Evolutionary conservation across 2,113 vertebrate species (phyloP).

Genomic region (Rhabdomys dilectus): DNA sequence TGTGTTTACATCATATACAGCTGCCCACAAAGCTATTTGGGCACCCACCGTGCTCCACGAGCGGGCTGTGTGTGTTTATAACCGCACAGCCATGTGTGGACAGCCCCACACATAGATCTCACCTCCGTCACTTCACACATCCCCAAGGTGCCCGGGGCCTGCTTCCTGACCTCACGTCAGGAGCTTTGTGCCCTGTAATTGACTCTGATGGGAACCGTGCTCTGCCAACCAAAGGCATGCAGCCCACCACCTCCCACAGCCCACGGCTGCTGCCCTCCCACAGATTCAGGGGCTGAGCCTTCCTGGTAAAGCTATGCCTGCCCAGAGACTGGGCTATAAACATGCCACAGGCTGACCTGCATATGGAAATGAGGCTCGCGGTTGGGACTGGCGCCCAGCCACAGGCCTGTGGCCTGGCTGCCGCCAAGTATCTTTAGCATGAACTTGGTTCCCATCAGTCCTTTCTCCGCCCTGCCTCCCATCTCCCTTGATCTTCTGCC

Average conservation of each 20-base stretch:
- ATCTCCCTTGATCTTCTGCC: neutral
- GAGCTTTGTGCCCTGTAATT: conserved; percentile 39
- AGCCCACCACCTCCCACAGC: conserved; percentile 68
- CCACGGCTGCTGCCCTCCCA: conserved; percentile 52
- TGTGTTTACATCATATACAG: conserved; percentile 45
- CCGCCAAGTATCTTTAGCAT: conserved; percentile 78
- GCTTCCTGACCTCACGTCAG: conserved; percentile 70
- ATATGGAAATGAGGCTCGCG: conserved; percentile 77
- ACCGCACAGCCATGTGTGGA: conserved; percentile 69
- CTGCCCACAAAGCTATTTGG: conserved; percentile 14
- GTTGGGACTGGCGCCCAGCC: conserved; percentile 72
- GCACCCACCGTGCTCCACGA: neutral
- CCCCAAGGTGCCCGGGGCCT: conserved; percentile 58
- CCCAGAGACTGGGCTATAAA: conserved; percentile 63
- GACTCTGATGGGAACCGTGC: conserved; percentile 68
- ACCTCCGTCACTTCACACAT: conserved; percentile 58
- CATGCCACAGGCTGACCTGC: conserved; percentile 75
- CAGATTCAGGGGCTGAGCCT: conserved; percentile 38
- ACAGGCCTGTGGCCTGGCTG: conserved; percentile 72
- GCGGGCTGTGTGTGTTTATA: conserved; percentile 62
- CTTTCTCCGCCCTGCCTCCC: neutral
- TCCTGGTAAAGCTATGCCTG: conserved; percentile 68
- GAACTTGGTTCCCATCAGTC: conserved; percentile 54
- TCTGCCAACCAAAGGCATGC: conserved; percentile 64
- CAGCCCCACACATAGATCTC: conserved; percentile 57